phyloP scores from a whole-genome alignment of 2,113 vertebrate genomes.

The Stomatorhinus ivindoensis region DNA sequence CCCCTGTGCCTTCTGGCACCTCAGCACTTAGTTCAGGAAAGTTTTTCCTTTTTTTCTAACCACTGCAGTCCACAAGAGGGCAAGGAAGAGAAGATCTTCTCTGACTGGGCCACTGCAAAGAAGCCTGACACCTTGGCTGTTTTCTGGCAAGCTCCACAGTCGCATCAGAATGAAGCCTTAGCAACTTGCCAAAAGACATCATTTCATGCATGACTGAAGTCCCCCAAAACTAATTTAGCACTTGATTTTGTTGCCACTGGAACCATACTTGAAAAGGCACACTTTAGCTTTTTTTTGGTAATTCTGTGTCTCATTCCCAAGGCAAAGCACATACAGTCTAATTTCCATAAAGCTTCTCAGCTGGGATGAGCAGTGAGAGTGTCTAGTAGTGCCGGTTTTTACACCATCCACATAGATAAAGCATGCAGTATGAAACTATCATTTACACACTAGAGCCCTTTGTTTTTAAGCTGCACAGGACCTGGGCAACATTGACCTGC shows the following conservation, averaged over 20 bases:
- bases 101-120: not conserved
- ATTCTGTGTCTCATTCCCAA: conserved; percentile 3
- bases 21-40: not conserved
- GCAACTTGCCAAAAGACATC: conserved; percentile 66
- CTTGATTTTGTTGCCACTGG: conserved; percentile 52
- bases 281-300: conserved; percentile 34
- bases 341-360: conserved; percentile 15
- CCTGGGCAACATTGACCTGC: not conserved
- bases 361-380: not conserved
- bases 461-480: not conserved
- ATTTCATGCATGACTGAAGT: conserved; percentile 77
- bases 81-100: not conserved
- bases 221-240: conserved; percentile 70
- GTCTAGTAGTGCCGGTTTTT: not conserved
- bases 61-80: not conserved
- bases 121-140: conserved; percentile 37
- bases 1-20: not conserved
- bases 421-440: not conserved
- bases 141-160: conserved; percentile 47
- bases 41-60: not conserved
- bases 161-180: conserved; percentile 58
- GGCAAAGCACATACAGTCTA: conserved; percentile 1
- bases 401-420: not conserved
- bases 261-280: conserved; percentile 45
- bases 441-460: not conserved